These are phyloP conservation scores for Zoanthus solanderi DNA, from an alignment of 92 coral and sea anemone genomes.

Conservation along the genomic window DNA sequence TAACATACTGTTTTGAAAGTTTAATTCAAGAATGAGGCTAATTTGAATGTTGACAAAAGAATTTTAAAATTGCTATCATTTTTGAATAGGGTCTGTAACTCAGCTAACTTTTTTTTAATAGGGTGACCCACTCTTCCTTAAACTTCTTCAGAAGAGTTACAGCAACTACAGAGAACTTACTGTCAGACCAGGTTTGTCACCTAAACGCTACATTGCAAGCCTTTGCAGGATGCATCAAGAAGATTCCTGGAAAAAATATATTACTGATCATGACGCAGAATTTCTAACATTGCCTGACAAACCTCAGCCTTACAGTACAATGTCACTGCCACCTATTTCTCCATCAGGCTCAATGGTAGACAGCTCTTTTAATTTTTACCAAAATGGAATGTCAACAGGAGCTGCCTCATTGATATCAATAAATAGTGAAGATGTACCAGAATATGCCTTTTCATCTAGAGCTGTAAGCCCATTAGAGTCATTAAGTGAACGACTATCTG, in stretches of 20 bases:
- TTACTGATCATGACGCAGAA: conserved; percentile 60
- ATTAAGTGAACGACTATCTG: conserved; percentile 78
- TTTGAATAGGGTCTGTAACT: neutral
- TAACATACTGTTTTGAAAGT: too few species aligned
- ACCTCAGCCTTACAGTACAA: conserved; percentile 97
- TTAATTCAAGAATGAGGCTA: too few species aligned
- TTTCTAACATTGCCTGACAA: conserved; percentile 75
- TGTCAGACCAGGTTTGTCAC: conserved; percentile 97
- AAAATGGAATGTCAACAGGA: conserved; percentile 94
- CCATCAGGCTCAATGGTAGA: conserved; percentile 98
- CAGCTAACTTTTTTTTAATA: conserved; percentile 12
- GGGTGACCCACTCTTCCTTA: conserved; percentile 97
- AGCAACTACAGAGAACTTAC: conserved; percentile 80
- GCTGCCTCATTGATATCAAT: conserved; percentile 93
- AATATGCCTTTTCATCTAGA: conserved; percentile 86
- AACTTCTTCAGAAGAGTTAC: conserved; percentile 80
- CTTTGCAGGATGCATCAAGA: conserved; percentile 84
- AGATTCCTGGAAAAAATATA: conserved; percentile 85
- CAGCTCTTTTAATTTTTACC: conserved; percentile 88
- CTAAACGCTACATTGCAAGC: conserved; percentile 91
- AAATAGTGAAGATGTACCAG: conserved; percentile 72
- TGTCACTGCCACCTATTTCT: conserved; percentile 98
- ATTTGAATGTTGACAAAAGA: too few species aligned
- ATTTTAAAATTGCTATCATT: too few species aligned
- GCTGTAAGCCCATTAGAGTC: conserved; percentile 89